phyloP scores from a whole-genome alignment of 2,797 vertebrate species.

The Artibeus lituratus region DNA sequence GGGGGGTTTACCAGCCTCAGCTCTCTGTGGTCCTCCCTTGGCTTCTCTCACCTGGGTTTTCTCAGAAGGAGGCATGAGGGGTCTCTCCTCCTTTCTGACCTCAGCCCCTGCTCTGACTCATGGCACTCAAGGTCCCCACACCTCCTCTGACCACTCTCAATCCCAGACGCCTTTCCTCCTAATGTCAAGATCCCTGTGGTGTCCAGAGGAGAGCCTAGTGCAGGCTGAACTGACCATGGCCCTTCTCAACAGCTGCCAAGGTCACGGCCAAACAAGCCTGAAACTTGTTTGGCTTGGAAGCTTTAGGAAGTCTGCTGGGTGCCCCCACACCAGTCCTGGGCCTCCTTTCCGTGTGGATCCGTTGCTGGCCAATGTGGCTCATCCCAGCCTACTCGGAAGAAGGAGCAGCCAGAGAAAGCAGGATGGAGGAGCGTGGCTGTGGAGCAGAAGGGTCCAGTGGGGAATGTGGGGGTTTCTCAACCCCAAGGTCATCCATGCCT shows the following conservation, averaged over 20 bases:
- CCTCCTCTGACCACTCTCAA: not conserved
- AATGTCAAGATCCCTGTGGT: not conserved
- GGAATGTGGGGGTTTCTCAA: not conserved
- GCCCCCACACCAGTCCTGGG: not conserved
- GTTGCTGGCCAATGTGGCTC: not conserved
- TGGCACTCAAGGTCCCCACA: too few relatives aligned
- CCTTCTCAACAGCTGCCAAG: not conserved
- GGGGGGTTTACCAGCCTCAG: not conserved
- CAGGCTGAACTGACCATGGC: not conserved
- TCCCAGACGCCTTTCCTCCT: not conserved
- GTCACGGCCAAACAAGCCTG: not conserved
- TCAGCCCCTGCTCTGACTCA: not conserved
- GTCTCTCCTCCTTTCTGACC: not conserved
- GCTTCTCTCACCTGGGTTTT: not conserved
- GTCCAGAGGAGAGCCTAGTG: not conserved
- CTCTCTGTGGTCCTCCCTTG: not conserved
- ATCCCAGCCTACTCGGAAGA: not conserved
- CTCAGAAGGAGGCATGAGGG: not conserved
- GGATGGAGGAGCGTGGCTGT: not conserved
- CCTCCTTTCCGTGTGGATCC: not conserved
- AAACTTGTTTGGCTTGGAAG: not conserved
- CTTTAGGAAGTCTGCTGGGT: not conserved
- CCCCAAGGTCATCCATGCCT: not conserved
- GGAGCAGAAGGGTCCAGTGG: not conserved
- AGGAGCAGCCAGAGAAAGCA: not conserved